Conservation (phyloP, 2,797 vertebrate species). For the Lophotriccus pileatus region DNA sequence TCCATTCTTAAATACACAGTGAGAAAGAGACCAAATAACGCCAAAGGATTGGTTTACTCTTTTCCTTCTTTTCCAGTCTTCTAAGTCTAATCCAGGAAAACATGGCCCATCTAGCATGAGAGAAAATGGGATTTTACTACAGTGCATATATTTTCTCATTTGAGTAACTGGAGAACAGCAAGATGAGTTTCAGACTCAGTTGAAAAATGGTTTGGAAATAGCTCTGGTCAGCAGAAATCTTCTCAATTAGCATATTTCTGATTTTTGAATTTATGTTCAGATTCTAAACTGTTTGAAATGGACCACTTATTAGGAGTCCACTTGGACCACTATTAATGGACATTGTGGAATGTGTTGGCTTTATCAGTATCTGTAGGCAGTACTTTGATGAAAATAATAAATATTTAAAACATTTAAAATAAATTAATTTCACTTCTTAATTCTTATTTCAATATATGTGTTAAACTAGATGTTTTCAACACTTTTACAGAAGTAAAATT, state of each 20-base stretch:
- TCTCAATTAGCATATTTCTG: background rate
- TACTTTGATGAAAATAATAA: background rate
- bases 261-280: background rate
- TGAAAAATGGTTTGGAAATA: background rate
- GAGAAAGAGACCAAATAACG: background rate
- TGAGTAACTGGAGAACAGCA: background rate
- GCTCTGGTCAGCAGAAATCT: background rate
- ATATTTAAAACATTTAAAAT: background rate
- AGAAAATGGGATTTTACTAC: background rate
- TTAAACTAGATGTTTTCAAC: background rate
- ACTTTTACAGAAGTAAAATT: background rate
- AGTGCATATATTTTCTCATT: background rate
- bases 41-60: background rate
- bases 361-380: background rate
- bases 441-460: background rate
- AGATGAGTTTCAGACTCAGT: background rate
- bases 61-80: background rate
- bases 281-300: background rate
- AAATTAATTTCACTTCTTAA: background rate
- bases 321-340: background rate
- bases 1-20: background rate
- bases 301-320: background rate
- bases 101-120: background rate
- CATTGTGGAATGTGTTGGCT: background rate
- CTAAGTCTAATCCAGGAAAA: background rate